A percentile compares a stretch with the other conserved stretches of the same genome.
These are phyloP conservation scores for Arrhamphus sclerolepis DNA, from an alignment of 2,797 vertebrate genomes.

Conservation along the genomic window DNA sequence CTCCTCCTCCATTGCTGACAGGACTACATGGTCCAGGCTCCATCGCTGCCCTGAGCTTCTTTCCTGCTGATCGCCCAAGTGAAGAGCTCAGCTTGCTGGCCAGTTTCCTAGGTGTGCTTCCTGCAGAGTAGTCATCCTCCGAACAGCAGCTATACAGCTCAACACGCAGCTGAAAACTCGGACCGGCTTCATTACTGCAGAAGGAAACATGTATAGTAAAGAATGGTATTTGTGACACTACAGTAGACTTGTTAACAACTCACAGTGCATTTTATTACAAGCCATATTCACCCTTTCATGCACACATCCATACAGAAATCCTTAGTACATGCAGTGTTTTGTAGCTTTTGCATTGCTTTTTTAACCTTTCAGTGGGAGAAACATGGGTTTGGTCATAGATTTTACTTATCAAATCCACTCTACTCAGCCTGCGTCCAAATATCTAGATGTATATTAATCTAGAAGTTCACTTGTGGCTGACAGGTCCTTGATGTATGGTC, in stretches of 20 bases:
- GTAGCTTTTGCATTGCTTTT: no score
- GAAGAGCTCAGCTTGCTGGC: slow-evolving; percentile 94
- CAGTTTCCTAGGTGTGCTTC: slow-evolving; percentile 88
- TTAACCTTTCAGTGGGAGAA: no score
- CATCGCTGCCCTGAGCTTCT: slow-evolving; percentile 85
- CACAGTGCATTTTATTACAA: neutral
- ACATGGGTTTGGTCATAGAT: no score
- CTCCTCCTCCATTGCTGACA: slow-evolving; percentile 79
- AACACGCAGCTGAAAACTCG: slow-evolving; percentile 88
- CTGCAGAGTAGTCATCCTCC: slow-evolving; percentile 86
- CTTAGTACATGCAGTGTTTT: no score
- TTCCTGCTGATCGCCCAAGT: slow-evolving; percentile 89
- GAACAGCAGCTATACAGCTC: slow-evolving; percentile 92
- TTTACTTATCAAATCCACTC: no score
- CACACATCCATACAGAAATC: no score
- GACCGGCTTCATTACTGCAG: slow-evolving; percentile 84
- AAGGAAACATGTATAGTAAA: neutral
- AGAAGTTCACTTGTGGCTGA: no score
- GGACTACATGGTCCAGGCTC: slow-evolving; percentile 83
- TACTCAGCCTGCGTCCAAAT: no score
- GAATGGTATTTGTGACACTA: neutral
- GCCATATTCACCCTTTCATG: no score
- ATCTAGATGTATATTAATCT: no score
- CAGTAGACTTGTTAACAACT: neutral
- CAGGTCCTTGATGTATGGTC: no score